These are phyloP conservation scores for Macrocentrus cingulum DNA, from an alignment of 1,140 invertebrate genomes.

Conservation along the genomic window DNA sequence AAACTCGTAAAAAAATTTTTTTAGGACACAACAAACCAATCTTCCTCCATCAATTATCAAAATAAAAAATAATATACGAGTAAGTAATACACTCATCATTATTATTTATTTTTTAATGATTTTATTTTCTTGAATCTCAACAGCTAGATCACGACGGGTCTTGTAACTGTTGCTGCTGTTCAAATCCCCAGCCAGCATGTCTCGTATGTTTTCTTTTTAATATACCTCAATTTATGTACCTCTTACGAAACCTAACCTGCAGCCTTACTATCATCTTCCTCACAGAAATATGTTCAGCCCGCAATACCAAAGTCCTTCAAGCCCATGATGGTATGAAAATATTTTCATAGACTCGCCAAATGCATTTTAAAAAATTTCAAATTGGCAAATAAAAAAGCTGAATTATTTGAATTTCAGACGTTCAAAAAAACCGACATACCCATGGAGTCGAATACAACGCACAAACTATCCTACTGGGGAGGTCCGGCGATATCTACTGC, in stretches of 20 bases:
- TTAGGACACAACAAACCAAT: slow-evolving; percentile 5
- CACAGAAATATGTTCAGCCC: slow-evolving; percentile 63
- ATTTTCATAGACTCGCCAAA: neutral
- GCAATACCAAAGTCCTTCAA: slow-evolving; percentile 58
- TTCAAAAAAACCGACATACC: slow-evolving; percentile 58
- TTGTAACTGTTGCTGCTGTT: slow-evolving; percentile 49
- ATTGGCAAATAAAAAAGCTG: slow-evolving; percentile 24
- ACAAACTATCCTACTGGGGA: slow-evolving; percentile 62
- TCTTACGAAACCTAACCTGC: neutral
- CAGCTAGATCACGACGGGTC: slow-evolving; percentile 43
- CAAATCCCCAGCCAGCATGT: slow-evolving; percentile 30
- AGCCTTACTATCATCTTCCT: slow-evolving; percentile 8
- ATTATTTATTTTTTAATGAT: slow-evolving; percentile 23
- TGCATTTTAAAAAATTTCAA: slow-evolving; percentile 8
- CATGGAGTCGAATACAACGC: slow-evolving; percentile 63
- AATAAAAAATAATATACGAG: slow-evolving; percentile 46
- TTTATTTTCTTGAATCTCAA: too few relatives aligned
- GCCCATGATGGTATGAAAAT: slow-evolving; percentile 49
- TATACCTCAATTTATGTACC: neutral
- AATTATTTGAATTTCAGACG: slow-evolving; percentile 53
- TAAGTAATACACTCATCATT: slow-evolving; percentile 31
- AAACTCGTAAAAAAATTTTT: too few relatives aligned
- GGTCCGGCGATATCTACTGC: slow-evolving; percentile 40
- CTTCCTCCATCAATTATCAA: slow-evolving; percentile 37
- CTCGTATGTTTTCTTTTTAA: slow-evolving; percentile 35